phyloP scores from a whole-genome alignment of 2,888 invertebrate species.

The Andricus quercusramuli region DNA sequence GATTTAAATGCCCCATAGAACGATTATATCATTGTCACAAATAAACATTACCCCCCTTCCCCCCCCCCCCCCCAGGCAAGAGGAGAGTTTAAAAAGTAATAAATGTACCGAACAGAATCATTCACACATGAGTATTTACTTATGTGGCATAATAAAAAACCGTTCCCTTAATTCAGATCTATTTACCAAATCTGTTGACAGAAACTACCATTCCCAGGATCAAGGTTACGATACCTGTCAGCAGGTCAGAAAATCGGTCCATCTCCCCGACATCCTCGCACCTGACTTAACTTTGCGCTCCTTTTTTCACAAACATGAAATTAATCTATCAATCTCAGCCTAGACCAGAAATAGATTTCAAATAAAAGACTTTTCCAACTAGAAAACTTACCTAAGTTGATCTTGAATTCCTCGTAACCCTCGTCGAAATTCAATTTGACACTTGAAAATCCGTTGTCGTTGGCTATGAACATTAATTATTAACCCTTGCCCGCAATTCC shows the following conservation, averaged over 20 bases:
- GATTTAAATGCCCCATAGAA: not conserved
- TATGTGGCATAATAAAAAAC: not conserved
- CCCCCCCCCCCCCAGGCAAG: not conserved
- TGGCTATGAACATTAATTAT: not conserved
- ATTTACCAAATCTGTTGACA: slow-evolving; percentile 4
- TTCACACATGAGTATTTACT: not conserved
- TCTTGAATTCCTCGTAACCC: slow-evolving; percentile 14
- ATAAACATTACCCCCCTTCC: not conserved
- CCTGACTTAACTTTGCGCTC: not conserved
- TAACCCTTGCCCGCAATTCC: slow-evolving; percentile 3
- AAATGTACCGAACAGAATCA: not conserved
- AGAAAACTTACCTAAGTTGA: slow-evolving; percentile 12
- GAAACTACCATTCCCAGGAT: not conserved
- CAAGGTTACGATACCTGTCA: not conserved
- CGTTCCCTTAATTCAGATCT: not conserved
- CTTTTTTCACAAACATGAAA: slow-evolving; percentile 16
- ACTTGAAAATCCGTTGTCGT: slow-evolving; percentile 2
- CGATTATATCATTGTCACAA: not conserved
- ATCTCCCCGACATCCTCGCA: not conserved
- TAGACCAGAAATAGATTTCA: slow-evolving; percentile 19
- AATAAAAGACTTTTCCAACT: not conserved
- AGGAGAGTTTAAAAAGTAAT: not conserved
- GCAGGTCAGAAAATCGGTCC: slow-evolving; percentile 23
- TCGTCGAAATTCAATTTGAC: slow-evolving; percentile 26
- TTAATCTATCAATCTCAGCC: slow-evolving; percentile 15